These are phyloP conservation scores for Muschampia plurimacula DNA, from an alignment of 2,888 invertebrate genomes.

Conservation along the genomic window DNA sequence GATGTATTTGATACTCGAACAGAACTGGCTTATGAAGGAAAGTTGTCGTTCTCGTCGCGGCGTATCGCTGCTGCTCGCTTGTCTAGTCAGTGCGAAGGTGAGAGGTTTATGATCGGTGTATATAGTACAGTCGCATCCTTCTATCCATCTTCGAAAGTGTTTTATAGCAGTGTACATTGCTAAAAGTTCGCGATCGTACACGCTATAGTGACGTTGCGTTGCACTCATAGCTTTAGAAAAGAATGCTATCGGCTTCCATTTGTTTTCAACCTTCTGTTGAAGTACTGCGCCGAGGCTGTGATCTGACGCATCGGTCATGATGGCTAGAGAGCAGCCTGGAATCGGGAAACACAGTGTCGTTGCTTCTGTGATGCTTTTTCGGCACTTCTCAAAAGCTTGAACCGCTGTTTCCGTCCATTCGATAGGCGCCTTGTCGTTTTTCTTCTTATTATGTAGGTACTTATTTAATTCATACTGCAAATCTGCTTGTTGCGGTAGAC, in stretches of 20 bases:
- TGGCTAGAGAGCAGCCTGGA: slow-evolving; percentile 37
- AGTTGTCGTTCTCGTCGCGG: too few relatives aligned
- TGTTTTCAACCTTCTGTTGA: slow-evolving; percentile 39
- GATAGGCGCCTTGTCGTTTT: slow-evolving; percentile 44
- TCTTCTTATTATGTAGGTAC: slow-evolving; percentile 37
- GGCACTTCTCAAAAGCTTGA: slow-evolving; percentile 42
- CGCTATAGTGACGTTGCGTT: slow-evolving; percentile 34
- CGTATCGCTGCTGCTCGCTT: too few relatives aligned
- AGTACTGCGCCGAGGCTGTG: slow-evolving; percentile 43
- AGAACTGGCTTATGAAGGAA: slow-evolving; percentile 45
- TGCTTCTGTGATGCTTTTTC: slow-evolving; percentile 39
- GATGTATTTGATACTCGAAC: slow-evolving; percentile 40
- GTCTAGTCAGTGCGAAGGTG: too few relatives aligned
- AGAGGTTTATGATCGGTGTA: background rate
- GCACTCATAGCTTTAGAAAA: slow-evolving; percentile 44
- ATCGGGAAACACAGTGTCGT: slow-evolving; percentile 37
- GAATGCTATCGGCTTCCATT: slow-evolving; percentile 45
- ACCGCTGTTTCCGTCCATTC: slow-evolving; percentile 26
- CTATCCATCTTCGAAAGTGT: slow-evolving; percentile 37
- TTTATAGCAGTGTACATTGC: slow-evolving; percentile 45
- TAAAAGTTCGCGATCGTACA: slow-evolving; percentile 26
- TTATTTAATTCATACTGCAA: slow-evolving; percentile 39
- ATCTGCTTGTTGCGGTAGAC: background rate
- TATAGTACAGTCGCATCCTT: background rate
- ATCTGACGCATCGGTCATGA: slow-evolving; percentile 46